phyloP scores from a whole-genome alignment of 1,140 invertebrate genomes.

The Apis dorsata region DNA sequence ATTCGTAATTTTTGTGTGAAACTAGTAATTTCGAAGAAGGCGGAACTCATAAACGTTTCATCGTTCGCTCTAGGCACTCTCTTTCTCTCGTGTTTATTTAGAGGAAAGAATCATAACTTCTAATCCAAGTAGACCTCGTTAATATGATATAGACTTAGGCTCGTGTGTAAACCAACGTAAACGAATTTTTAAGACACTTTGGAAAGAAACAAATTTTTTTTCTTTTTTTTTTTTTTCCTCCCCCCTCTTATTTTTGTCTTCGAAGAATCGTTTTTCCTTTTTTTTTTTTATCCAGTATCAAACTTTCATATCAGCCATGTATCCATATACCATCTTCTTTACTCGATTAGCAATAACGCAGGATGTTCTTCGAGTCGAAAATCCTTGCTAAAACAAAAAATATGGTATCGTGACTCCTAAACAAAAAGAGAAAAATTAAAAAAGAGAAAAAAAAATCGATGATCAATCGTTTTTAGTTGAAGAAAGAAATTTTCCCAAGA shows the following conservation, averaged over 20 bases:
- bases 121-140: conserved; percentile 58
- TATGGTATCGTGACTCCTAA: neutral
- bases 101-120: conserved; percentile 63
- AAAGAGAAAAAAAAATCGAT: neutral
- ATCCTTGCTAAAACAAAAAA: conserved; percentile 5
- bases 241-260: neutral
- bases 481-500: neutral
- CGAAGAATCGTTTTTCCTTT: neutral
- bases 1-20: conserved; percentile 31
- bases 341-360: conserved; percentile 28
- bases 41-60: conserved; percentile 64
- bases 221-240: neutral
- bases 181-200: conserved; percentile 51
- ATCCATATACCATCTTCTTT: conserved; percentile 3
- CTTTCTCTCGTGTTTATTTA: conserved; percentile 73
- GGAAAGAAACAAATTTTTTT: neutral
- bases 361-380: conserved; percentile 30
- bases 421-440: neutral
- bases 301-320: neutral
- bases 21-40: conserved; percentile 33
- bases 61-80: conserved; percentile 71
- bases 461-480: neutral
- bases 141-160: conserved; percentile 62
- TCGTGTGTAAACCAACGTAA: conserved; percentile 63
- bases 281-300: neutral